Base-by-base conservation (phyloP, 2,113 vertebrate species). In the Phodopus roborovskii region DNA sequence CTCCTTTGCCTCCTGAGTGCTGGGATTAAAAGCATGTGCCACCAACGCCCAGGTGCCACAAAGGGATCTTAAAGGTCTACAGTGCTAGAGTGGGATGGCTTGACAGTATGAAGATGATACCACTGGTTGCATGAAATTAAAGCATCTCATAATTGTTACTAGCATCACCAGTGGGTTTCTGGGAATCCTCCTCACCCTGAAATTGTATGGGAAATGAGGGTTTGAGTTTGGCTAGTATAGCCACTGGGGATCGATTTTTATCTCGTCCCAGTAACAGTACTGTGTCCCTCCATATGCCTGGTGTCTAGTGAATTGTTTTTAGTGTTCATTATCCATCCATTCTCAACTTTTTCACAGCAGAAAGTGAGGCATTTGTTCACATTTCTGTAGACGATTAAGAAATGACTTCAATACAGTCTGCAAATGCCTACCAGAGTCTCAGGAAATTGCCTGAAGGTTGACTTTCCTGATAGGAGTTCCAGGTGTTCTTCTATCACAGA, bases 311-410 rank as follows among this genome's bases (percentile, higher is more conserved):
- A 3, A 22, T 73, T 39, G 42, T 9, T 83, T 88, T 86, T 94
- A 16, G 50, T 90, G 39, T 5, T 81, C 82, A 12, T 87, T 50
- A 87, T 88, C 83, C 88, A 88, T 70, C 10, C 6, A 20, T 30
- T 97, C 74, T n/a, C 39, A 74, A 70, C 88, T 16, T 87, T n/a
- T 71, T 96, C 74, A 66, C 30, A 94, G 89, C 24, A 94, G 73
- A 84, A 95, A 24, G 17, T 73, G 56, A 90, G 92, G 30, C 50
- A 89, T 92, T 97, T 98, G 36, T 90, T 87, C 58, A 95, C 91
- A 84, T 88, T 95, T 79, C n/a, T 60, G 48, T 68, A 39, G 87
- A 26, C 86, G 83, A 28, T 60, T 82, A 89, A 94, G 94, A 81
- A 85, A 74, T 96, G 94, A 36, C 56, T 98, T 66, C 30, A 77